Evolutionary conservation across 2,888 invertebrate genomes (phyloP), one percentile per base, ranked within the genome.

Genomic region (Trichogramma evanescens): DNA sequence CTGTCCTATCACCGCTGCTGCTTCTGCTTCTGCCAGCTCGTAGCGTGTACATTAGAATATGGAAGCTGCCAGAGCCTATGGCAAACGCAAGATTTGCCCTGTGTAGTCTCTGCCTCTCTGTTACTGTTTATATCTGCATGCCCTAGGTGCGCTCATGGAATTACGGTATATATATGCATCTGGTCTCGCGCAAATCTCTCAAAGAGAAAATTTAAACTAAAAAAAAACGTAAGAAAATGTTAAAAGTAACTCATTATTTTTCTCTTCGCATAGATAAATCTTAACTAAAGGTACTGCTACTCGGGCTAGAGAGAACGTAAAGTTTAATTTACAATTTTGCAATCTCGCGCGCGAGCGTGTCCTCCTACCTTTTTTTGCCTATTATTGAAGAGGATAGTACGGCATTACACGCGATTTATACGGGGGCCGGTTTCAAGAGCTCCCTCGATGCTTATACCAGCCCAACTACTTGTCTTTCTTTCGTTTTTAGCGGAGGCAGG

Each of bases 401-500:
- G 26, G 26, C 26, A 26, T 26, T 26, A 26, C 26, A 26, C 26
- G 26, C 26, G 26, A 26, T 26, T 26, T 26, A 26, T 26, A 26
- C 5, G 39, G 8, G 26, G 5, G 53, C 6, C 64, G 57, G 58
- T 62, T 62, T 66, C 66, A 63, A 68, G 66, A 61, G 65, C 66
- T 69, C 70, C 68, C 69, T 50, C 62, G 66, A 63, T 62, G 55
- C 63, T 67, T 64, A 69, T 69, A 68, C 63, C 63, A 50, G 39
- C n/a, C 13, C 42, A 49, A 46, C 26, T 8, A 2, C 39, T 26
- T 26, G 26, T 46, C 10, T 38, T 9, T 10, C 6, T 46, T 42
- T 13, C n/a, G 10, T 9, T 38, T 54, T n/a, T 9, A 43, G 10
- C 45, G 54, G 9, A 26, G 26, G 26, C 26, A 26, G 26, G 26